phyloP scores from a whole-genome alignment of 2,113 vertebrate species.

The Kryptolebias marmoratus region DNA sequence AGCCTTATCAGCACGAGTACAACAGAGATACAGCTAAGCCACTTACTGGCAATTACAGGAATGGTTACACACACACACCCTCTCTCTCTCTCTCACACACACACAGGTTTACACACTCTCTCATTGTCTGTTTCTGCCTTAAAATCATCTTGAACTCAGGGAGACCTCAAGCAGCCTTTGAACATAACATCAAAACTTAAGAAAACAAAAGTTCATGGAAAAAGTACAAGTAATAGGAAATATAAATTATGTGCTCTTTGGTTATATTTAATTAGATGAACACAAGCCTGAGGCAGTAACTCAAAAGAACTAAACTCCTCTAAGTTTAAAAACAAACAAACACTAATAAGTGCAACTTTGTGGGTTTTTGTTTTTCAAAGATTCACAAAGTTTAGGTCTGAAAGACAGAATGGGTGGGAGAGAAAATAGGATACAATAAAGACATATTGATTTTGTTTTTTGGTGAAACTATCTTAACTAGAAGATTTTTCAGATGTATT shows the following conservation, averaged over 20 bases:
- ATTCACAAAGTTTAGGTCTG: background rate
- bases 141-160: slow-evolving; percentile 34
- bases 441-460: background rate
- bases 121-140: slow-evolving; percentile 1
- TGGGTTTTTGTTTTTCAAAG: background rate
- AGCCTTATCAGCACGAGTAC: slow-evolving; percentile 52
- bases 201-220: background rate
- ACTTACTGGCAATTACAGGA: slow-evolving; percentile 58
- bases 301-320: background rate
- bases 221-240: background rate
- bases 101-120: background rate
- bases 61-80: slow-evolving; percentile 16
- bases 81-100: slow-evolving; percentile 6
- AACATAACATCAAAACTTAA: slow-evolving; percentile 9
- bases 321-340: background rate
- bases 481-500: background rate
- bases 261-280: background rate
- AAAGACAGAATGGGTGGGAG: background rate
- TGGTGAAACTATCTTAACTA: background rate
- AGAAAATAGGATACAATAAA: background rate
- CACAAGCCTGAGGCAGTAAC: background rate
- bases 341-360: background rate
- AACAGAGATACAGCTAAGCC: slow-evolving; percentile 49
- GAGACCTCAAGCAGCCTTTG: slow-evolving; percentile 24
- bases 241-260: slow-evolving; percentile 1